These are phyloP conservation scores for Xestia sexstrigata DNA, from an alignment of 2,888 invertebrate species.

Conservation along the genomic window DNA sequence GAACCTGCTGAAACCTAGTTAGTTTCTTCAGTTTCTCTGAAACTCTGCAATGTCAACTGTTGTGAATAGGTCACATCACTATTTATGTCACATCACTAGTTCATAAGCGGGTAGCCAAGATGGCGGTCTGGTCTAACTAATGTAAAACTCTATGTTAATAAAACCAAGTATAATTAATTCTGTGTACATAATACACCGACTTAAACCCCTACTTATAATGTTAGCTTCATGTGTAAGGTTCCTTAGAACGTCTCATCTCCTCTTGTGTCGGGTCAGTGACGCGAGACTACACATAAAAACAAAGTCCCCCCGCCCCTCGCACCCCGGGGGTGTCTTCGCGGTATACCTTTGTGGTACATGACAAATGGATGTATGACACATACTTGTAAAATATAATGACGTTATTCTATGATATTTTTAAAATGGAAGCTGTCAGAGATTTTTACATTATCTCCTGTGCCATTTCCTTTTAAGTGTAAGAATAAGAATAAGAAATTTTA, in stretches of 20 bases:
- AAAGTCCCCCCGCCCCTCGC: background rate
- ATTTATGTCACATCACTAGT: too few species aligned
- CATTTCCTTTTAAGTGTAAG: too few species aligned
- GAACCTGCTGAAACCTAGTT: background rate
- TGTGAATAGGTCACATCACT: too few species aligned
- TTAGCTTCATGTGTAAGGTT: slow-evolving; percentile 33
- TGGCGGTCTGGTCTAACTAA: too few species aligned
- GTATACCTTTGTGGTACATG: background rate
- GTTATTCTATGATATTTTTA: background rate
- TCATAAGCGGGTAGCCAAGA: too few species aligned
- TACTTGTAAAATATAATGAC: background rate
- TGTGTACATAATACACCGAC: too few species aligned
- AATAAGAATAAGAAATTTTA: too few species aligned
- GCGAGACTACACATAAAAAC: slow-evolving; percentile 59
- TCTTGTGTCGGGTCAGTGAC: slow-evolving; percentile 52
- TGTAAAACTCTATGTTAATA: too few species aligned
- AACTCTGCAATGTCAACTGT: background rate
- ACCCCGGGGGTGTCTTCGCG: background rate
- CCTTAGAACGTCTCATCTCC: slow-evolving; percentile 40
- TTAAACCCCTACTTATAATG: background rate
- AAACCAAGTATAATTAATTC: too few species aligned
- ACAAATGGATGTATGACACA: background rate
- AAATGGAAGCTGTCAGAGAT: background rate
- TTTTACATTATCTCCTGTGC: background rate
- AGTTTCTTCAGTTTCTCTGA: background rate